Base-by-base conservation (phyloP, 1,140 invertebrate species). In the Drosophila triauraria region DNA sequence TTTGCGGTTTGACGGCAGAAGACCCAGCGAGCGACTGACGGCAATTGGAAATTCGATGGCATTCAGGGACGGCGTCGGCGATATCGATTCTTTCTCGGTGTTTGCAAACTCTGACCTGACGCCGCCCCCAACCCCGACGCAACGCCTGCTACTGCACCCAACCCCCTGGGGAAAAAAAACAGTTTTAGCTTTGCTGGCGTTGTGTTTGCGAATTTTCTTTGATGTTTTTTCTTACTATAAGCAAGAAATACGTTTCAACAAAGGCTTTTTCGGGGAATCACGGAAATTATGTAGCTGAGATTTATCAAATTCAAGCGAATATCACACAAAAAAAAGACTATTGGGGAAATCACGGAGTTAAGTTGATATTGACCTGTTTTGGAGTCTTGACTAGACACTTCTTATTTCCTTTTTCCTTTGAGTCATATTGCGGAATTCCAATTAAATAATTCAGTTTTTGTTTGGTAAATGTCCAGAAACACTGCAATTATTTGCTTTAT, bases 1-100 rank as follows among this genome's bases (percentile, higher is more conserved):
- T 27, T 48, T 35, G 65, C 25, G 32, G 32, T 25, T 32, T 35
- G 6, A 30, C 15, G 43, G 23, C 38, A 12, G 17, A n/a, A 32
- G 32, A 51, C 57, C 42, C 60, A 57, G 42, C 62, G 32, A 74
- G 46, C 27, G 58, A 46, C 62, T 35, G 62, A 35, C 62, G 42
- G 62, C 59, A 77, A 78, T 82, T 64, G 80, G 48, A 70, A 82
- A 78, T 63, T 71, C 80, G 68, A 83, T 80, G 64, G 25, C 20
- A 43, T 51, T 76, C 77, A 85, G 81, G 81, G 77, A 77, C 81
- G 77, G 65, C 64, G 77, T 61, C 64, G 50, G 25, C 58, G 25
- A 68, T 85, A 83, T 83, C 81, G 81, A 83, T 83, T 85, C 50
- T 59, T 17, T 40, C 6, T 40, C 6, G 27, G 30, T 47, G 59